Percentiles rank a stretch among this genome's conserved stretches.
phyloP scores from a whole-genome alignment of 2,888 invertebrate species.

The Choristoneura rosaceana region DNA sequence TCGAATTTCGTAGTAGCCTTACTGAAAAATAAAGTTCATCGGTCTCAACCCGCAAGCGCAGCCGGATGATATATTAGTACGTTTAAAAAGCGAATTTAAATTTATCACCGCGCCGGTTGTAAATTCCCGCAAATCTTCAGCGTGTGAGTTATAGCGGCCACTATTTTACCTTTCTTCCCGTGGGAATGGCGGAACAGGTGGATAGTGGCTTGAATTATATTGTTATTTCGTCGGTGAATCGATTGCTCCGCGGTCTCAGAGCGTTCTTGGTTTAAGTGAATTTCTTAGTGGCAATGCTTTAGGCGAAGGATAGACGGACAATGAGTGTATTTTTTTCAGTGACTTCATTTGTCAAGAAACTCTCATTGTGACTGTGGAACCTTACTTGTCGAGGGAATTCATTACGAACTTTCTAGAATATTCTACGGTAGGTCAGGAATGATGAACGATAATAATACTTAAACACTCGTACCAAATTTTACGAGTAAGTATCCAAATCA shows the following conservation, averaged over 20 bases:
- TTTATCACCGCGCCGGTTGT: slow-evolving; percentile 54
- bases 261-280: not conserved
- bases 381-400: too few species aligned
- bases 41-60: slow-evolving; percentile 15
- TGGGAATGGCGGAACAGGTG: slow-evolving; percentile 37
- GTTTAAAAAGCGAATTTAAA: slow-evolving; percentile 58
- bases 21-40: not conserved
- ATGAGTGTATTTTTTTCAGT: too few species aligned
- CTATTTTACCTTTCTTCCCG: slow-evolving; percentile 48
- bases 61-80: slow-evolving; percentile 49
- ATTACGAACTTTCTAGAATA: too few species aligned
- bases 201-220: slow-evolving; percentile 59
- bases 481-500: too few species aligned
- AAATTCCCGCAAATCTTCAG: slow-evolving; percentile 53
- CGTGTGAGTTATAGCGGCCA: slow-evolving; percentile 54
- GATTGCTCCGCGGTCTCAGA: slow-evolving; percentile 45
- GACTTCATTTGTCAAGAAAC: too few species aligned
- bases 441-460: too few species aligned
- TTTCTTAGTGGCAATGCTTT: not conserved
- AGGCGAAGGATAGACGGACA: too few species aligned
- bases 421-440: too few species aligned
- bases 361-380: too few species aligned
- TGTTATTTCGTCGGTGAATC: slow-evolving; percentile 58
- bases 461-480: too few species aligned
- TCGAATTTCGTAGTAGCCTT: too few species aligned